Evolutionary conservation across 2,113 vertebrate species (phyloP), one percentile per base, ranked within the genome.

Genomic region (Dicerorhinus sumatrensis): DNA sequence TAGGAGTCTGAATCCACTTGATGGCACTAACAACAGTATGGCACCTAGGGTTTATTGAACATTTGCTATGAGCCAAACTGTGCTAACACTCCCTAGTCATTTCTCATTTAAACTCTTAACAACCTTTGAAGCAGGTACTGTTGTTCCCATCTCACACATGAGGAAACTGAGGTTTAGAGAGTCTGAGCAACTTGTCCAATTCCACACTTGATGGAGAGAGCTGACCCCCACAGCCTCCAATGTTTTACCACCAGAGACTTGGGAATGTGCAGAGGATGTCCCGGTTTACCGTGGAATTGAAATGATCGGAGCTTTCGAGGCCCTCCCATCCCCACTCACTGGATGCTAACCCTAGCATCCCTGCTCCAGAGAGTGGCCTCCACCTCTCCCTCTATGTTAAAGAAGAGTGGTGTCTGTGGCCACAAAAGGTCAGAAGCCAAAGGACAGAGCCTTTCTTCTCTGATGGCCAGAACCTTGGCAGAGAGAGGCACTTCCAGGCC

Each of bases 81-180:
- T n/a, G 75, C 48, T 77, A 62, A 60, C n/a, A 58, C n/a, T 63
- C 14, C 60, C 13, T 48, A 62, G 69, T 75, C 79, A 36, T 69
- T 86, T 89, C 67, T 90, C 80, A 39, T 58, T 72, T 62, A 42
- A 84, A 70, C 23, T 65, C 48, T 87, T 69, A 81, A 18, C 54
- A 54, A 62, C 48, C 46, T 85, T 73, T 36, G 17, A 80, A 91
- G 95, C 4, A 3, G 36, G 36, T 83, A 14, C 8, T 86, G 29
- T 75, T 36, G 81, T 48, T 88, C 36, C 46, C 60, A 46, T 94
- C 67, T 91, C 77, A 87, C 63, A 76, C 12, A 42, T 31, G 62
- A 88, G 77, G 62, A 87, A 95, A 80, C 39, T 27, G 84, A 90
- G 18, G 9, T 67, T 79, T 51, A 95, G 46, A 62, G 72, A 89